Base-by-base conservation (phyloP, 2,113 vertebrate genomes). In the Pluvianellus socialis region DNA sequence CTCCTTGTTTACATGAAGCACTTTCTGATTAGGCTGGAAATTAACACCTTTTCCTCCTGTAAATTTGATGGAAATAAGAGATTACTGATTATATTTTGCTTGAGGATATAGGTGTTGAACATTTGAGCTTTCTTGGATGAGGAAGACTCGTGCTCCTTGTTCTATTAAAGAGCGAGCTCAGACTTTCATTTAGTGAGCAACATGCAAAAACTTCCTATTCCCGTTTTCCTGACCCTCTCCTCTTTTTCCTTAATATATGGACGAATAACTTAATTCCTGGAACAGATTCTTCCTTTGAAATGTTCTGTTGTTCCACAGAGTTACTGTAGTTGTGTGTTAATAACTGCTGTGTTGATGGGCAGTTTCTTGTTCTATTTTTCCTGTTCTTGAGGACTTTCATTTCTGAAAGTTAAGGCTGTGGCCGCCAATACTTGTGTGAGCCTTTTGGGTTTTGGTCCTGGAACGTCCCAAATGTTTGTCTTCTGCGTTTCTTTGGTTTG, bases 1-100 rank as follows among this genome's bases (percentile, higher is more conserved):
- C 92, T 94, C 81, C 63, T 62, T 89, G 83, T 97, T 98, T 96
- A 96, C 79, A 81, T 92, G 53, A 97, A 93, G 96, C 88, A 95
- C 96, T 98, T 97, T 92, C 65, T 95, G 76, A 91, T 86, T 73
- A 91, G 89, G 74, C 91, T 97, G 92, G 71, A 90, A 92, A 14
- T 73, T 35, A 68, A 94, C 82, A 55, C 52, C 88, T 72, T 73
- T 80, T 89, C 58, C 62, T 89, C 68, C 63, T 88, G 24, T 72
- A 77, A 56, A 66, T 92, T 67, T 88, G 92, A 84, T 91, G 88
- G 81, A 91, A 93, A 84, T 96, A 70, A 90, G 84, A 85, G 45
- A 91, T 94, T 52, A 61, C 92, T 91, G 85, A 68, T 58, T 71
- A 7, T 33, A 27, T 79, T 66, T 90, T 93, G 53, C 84, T 71